phyloP scores from a whole-genome alignment of 2,888 invertebrate species.

The Aromia moschata region DNA sequence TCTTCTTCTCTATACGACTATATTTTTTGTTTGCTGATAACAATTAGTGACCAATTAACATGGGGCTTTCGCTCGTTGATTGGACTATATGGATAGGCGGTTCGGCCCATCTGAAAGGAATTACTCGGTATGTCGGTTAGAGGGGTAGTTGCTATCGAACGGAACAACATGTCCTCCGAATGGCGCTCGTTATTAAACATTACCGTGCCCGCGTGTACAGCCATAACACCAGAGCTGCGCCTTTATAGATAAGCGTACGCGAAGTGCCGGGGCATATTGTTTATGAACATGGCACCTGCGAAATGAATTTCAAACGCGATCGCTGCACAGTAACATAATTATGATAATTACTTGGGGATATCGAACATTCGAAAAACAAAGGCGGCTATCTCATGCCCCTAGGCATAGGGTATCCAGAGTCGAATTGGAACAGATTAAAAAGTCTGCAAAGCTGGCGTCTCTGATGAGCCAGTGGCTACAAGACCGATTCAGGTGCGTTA shows the following conservation, averaged over 20 bases:
- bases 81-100: no score
- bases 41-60: no score
- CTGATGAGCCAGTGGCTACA: no score
- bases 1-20: no score
- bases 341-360: background rate
- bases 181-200: slow-evolving; percentile 15
- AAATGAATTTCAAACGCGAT: slow-evolving; percentile 15
- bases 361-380: background rate
- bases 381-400: background rate
- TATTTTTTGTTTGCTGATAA: no score
- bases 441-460: no score
- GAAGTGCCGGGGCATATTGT: slow-evolving; percentile 2
- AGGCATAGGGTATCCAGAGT: no score
- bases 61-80: no score
- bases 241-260: slow-evolving; percentile 20
- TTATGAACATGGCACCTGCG: slow-evolving; percentile 15
- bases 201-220: slow-evolving; percentile 6
- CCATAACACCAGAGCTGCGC: slow-evolving; percentile 12
- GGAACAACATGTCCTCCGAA: slow-evolving; percentile 1
- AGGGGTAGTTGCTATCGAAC: slow-evolving; percentile 12
- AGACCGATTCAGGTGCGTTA: no score
- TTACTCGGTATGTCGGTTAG: background rate
- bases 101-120: background rate
- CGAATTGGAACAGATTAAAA: no score
- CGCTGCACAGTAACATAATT: slow-evolving; percentile 8